Percentiles rank a stretch among this genome's conserved stretches.
These are phyloP conservation scores for Agonopterix arenella DNA, from an alignment of 2,888 invertebrate species.

Conservation along the genomic window DNA sequence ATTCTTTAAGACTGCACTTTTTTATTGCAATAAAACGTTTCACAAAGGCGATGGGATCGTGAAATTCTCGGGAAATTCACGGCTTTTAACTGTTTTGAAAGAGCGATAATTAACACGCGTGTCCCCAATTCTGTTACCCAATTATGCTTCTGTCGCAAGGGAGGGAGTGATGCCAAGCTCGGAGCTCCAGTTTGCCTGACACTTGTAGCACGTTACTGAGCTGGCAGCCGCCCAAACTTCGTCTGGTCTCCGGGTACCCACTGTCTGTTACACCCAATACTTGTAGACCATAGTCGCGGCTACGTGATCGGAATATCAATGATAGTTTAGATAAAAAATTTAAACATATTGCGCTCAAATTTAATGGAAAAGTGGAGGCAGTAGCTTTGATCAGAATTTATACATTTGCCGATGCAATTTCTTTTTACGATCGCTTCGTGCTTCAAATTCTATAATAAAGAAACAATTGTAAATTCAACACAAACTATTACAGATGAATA, in stretches of 20 bases:
- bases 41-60: background rate
- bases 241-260: background rate
- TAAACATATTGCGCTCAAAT: background rate
- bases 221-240: conserved; percentile 47
- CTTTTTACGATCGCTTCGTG: no score
- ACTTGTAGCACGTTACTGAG: conserved; percentile 57
- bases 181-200: conserved; percentile 33
- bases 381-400: no score
- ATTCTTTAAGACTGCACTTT: conserved; percentile 21
- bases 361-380: no score
- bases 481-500: no score
- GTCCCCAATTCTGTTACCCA: conserved; percentile 48
- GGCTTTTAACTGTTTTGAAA: conserved; percentile 1
- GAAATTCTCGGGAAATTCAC: conserved; percentile 8
- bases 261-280: conserved; percentile 3
- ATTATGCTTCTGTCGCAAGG: conserved; percentile 54
- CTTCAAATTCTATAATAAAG: no score
- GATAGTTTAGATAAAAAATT: background rate
- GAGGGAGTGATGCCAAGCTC: conserved; percentile 15
- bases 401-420: no score
- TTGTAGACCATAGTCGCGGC: background rate
- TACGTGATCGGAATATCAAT: conserved; percentile 1
- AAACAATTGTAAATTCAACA: no score
- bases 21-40: conserved; percentile 4
- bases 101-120: conserved; percentile 30